Evolutionary conservation across 1,140 invertebrate species (phyloP), one percentile per base, ranked within the genome.

Genomic region (Conopomorpha cramerella): DNA sequence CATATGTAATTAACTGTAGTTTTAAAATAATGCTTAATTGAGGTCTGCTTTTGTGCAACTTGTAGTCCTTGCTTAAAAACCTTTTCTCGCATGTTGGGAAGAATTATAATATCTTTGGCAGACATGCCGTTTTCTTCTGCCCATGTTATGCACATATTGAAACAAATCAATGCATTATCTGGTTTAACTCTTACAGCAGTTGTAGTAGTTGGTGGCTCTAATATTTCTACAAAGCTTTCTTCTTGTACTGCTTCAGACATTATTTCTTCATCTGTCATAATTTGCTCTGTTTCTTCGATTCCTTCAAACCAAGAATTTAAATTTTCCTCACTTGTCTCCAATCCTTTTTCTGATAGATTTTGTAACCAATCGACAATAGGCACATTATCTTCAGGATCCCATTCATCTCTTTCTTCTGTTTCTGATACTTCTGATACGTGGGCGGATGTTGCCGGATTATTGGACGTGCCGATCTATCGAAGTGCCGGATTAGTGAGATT

Each of bases 81-180:
- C 40, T 49, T 53, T 51, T 53, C 46, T 49, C 44, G 43, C 43
- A 51, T 45, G 45, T 51, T 54, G 15, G 26, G 26, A 54, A 53
- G 45, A 56, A 51, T 51, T 46, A 51, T 47, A 43, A 49, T 48
- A 55, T 55, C 49, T 43, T 52, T 46, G 26, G 41, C 49, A 57
- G 46, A 55, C 42, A 55, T 40, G 41, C 42, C 44, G 43, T 58
- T 55, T 58, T 55, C 46, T 55, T 53, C 49, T 44, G 45, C 40
- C 47, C 46, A 55, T 50, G 39, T 46, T 49, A 55, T 48, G 43
- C 49, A 55, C 26, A 33, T 53, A n/a, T 45, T 53, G 47, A 55
- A 53, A 50, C 46, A 50, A 52, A 25, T 52, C 15, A 51, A 47
- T 54, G 41, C 44, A 43, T 48, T 26, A 51, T 51, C 40, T 45